Conservation (phyloP, 2,888 invertebrate genomes). For the Bembecia ichneumoniformis region DNA sequence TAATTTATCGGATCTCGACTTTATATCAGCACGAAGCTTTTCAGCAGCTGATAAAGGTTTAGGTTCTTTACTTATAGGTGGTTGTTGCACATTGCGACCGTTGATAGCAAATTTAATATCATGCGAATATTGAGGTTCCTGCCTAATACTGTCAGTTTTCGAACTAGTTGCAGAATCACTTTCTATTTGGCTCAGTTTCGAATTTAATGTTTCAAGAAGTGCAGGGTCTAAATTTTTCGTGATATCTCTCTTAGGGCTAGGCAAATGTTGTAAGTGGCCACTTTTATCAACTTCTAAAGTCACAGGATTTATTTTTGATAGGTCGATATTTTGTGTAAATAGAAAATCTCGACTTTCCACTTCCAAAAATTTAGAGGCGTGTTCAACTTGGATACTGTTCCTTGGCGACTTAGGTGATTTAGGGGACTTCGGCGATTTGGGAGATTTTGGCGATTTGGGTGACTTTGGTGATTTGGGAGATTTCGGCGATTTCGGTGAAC, state of each 20-base stretch:
- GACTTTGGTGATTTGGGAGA: slow-evolving; percentile 77
- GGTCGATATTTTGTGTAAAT: slow-evolving; percentile 82
- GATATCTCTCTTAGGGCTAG: slow-evolving; percentile 80
- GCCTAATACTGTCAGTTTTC: slow-evolving; percentile 77
- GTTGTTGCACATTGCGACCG: slow-evolving; percentile 53
- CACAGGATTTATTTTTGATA: slow-evolving; percentile 81
- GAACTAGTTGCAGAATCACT: slow-evolving; percentile 83
- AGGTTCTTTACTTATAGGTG: slow-evolving; percentile 54
- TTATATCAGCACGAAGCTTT: slow-evolving; percentile 66
- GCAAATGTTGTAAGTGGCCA: slow-evolving; percentile 73
- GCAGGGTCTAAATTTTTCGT: slow-evolving; percentile 78
- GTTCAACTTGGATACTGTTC: slow-evolving; percentile 44
- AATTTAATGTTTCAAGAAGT: slow-evolving; percentile 77
- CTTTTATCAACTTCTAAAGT: slow-evolving; percentile 80
- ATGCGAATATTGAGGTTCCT: slow-evolving; percentile 68
- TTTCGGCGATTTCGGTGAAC: slow-evolving; percentile 60
- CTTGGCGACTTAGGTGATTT: slow-evolving; percentile 72
- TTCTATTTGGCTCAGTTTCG: slow-evolving; percentile 82
- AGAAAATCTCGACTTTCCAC: slow-evolving; percentile 75
- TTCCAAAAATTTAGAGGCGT: slow-evolving; percentile 57
- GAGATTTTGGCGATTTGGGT: slow-evolving; percentile 75
- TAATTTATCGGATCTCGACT: slow-evolving; percentile 73
- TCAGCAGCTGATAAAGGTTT: slow-evolving; percentile 60
- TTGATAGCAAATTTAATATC: slow-evolving; percentile 69
- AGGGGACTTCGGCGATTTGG: slow-evolving; percentile 71